Evolutionary conservation across 1,140 invertebrate species (phyloP).

Genomic region (Heliothis virescens): DNA sequence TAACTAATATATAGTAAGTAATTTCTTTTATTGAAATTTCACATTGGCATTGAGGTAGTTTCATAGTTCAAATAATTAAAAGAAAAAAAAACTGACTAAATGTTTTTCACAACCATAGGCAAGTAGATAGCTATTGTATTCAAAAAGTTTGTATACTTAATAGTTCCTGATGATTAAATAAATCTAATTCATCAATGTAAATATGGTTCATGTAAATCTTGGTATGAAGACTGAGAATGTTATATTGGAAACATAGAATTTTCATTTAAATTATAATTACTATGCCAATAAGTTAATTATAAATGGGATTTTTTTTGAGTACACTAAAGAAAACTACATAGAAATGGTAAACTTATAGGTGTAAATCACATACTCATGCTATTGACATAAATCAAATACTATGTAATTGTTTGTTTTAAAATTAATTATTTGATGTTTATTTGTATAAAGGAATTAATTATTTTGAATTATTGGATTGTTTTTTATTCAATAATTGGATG

Average conservation of each 20-base stretch:
- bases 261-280: not conserved
- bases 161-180: constrained; percentile 18
- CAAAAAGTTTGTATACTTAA: constrained; percentile 4
- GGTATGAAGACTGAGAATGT: constrained; percentile 13
- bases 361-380: not conserved
- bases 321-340: not conserved
- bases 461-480: not conserved
- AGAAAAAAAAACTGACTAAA: not conserved
- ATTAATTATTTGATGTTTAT: not conserved
- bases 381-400: too few relatives aligned
- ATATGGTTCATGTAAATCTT: not conserved
- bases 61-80: not conserved
- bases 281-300: too few relatives aligned
- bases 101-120: not conserved
- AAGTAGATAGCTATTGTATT: constrained; percentile 4
- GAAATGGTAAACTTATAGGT: too few relatives aligned
- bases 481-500: constrained; percentile 13
- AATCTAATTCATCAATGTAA: constrained; percentile 12
- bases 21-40: too few relatives aligned
- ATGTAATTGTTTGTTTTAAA: too few relatives aligned
- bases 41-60: too few relatives aligned
- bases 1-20: not conserved
- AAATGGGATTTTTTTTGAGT: not conserved
- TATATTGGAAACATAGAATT: not conserved
- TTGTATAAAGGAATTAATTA: not conserved